Conservation (phyloP, 2,888 invertebrate genomes). For the Noctua fimbriata region DNA sequence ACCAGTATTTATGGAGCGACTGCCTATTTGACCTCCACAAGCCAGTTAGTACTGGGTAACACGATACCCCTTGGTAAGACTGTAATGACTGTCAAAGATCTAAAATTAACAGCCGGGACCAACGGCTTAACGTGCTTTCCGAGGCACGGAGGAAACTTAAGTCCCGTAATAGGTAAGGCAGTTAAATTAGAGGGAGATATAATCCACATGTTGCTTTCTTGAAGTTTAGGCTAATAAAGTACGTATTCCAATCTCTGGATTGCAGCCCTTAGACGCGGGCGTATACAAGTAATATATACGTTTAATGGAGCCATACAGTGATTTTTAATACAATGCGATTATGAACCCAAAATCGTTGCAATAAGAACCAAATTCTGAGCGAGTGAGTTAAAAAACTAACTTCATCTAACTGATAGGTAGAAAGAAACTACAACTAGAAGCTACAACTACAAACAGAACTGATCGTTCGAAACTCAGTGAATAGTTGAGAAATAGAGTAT, state of each 20-base stretch:
- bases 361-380: not conserved
- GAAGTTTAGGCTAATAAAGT: not conserved
- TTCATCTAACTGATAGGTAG: not conserved
- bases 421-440: not conserved
- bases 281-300: too few relatives aligned
- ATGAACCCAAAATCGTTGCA: not conserved
- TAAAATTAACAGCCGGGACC: too few relatives aligned
- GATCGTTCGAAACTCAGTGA: not conserved
- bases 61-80: too few relatives aligned
- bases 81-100: not conserved
- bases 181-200: not conserved
- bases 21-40: not conserved
- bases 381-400: not conserved
- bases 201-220: not conserved
- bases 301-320: too few relatives aligned
- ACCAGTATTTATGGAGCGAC: not conserved
- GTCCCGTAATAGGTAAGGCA: too few relatives aligned
- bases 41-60: too few relatives aligned
- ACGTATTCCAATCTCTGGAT: not conserved
- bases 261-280: too few relatives aligned
- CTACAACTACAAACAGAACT: constrained; percentile 5
- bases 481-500: not conserved
- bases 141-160: too few relatives aligned
- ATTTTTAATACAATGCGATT: not conserved
- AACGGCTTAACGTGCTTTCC: too few relatives aligned